Conservation (phyloP, 2,888 invertebrate genomes). For the Acleris cristana region DNA sequence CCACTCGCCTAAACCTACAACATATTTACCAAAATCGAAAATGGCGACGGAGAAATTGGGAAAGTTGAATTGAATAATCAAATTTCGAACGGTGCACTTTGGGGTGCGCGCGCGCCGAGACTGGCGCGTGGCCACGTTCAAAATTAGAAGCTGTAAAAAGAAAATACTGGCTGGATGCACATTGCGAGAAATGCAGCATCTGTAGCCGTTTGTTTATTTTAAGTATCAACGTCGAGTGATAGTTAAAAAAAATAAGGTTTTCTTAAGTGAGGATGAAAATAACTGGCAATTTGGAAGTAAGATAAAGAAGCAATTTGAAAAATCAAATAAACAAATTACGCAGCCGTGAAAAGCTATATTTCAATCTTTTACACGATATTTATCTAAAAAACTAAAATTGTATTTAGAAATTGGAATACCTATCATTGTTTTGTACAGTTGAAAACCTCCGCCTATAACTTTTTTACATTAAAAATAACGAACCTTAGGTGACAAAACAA, state of each 20-base stretch:
- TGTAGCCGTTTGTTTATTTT: slow-evolving; percentile 69
- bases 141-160: slow-evolving; percentile 78
- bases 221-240: slow-evolving; percentile 44
- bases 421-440: too few relatives aligned
- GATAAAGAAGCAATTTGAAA: background rate
- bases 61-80: slow-evolving; percentile 47
- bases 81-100: slow-evolving; percentile 61
- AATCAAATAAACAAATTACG: slow-evolving; percentile 1
- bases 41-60: slow-evolving; percentile 37
- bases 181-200: slow-evolving; percentile 76
- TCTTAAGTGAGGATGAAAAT: slow-evolving; percentile 1
- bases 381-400: too few relatives aligned
- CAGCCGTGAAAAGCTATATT: slow-evolving; percentile 1
- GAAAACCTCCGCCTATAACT: too few relatives aligned
- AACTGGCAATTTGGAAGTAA: background rate
- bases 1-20: slow-evolving; percentile 24
- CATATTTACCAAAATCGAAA: slow-evolving; percentile 61
- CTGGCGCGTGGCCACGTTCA: slow-evolving; percentile 79
- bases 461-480: too few relatives aligned
- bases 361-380: too few relatives aligned
- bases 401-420: too few relatives aligned
- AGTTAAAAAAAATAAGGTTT: slow-evolving; percentile 34
- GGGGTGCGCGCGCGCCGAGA: slow-evolving; percentile 67
- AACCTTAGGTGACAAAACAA: too few relatives aligned
- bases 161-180: slow-evolving; percentile 69